Evolutionary conservation across 2,113 vertebrate genomes (phyloP).

Genomic region (Dicentrarchus labrax): DNA sequence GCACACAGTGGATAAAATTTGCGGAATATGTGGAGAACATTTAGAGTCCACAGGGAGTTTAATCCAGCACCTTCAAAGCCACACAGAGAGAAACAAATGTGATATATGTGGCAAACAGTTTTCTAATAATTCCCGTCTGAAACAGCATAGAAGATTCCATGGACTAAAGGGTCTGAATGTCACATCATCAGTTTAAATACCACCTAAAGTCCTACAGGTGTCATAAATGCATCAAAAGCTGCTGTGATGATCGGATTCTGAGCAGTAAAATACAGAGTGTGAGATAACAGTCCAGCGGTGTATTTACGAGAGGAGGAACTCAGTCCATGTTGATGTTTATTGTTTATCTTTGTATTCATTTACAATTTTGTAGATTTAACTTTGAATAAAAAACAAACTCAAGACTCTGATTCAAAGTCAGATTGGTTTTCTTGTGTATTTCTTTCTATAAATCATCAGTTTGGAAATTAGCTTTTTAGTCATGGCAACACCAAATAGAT

Average conservation of each 20-base stretch:
- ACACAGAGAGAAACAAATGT: conserved; percentile 35
- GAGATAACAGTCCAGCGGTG: background rate
- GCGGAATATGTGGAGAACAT: conserved; percentile 50
- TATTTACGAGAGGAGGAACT: background rate
- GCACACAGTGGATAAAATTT: conserved; percentile 41
- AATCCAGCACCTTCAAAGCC: conserved; percentile 36
- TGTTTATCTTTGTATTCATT: background rate
- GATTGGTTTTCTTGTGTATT: background rate
- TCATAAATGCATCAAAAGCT: background rate
- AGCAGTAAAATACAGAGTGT: background rate
- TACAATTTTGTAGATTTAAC: background rate
- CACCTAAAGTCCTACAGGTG: background rate
- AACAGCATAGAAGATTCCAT: conserved; percentile 26
- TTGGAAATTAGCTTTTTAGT: background rate
- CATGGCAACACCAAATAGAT: background rate
- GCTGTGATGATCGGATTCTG: background rate
- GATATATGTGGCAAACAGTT: conserved; percentile 37
- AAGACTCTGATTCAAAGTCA: background rate
- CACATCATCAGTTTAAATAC: conserved; percentile 14
- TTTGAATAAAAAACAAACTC: background rate
- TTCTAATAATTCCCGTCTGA: conserved; percentile 18
- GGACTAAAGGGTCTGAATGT: conserved; percentile 12
- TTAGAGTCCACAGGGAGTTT: conserved; percentile 1
- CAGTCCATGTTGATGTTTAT: background rate
- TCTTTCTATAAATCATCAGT: background rate